Conservation (phyloP, 64 coral and sea anemone genomes). For the Hydrozoanthus tunicans region DNA sequence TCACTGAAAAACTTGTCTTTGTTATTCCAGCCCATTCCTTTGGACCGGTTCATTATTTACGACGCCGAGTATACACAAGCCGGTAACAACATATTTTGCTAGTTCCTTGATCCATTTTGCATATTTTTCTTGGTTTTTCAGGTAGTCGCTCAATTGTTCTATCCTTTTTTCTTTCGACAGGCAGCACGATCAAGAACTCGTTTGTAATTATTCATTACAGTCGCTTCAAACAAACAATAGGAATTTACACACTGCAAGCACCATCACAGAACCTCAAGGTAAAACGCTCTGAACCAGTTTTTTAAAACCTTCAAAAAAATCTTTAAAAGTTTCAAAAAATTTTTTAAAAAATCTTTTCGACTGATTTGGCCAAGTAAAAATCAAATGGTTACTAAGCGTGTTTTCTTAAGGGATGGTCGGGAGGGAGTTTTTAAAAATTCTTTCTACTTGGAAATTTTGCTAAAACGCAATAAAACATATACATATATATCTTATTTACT, state of each 20-base stretch:
- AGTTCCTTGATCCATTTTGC: neutral
- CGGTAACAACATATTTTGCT: slow-evolving; percentile 25
- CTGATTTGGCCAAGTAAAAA: too few relatives aligned
- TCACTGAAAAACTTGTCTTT: neutral
- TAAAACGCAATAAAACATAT: too few relatives aligned
- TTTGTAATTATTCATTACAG: slow-evolving; percentile 92
- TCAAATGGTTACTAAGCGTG: too few relatives aligned
- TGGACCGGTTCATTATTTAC: slow-evolving; percentile 90
- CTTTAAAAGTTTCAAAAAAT: too few relatives aligned
- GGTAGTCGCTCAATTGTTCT: neutral
- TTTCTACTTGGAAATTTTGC: too few relatives aligned
- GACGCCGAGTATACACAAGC: slow-evolving; percentile 87
- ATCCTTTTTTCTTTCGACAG: neutral
- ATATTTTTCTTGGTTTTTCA: neutral
- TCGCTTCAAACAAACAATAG: slow-evolving; percentile 90
- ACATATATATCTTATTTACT: too few relatives aligned
- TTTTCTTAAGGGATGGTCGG: too few relatives aligned
- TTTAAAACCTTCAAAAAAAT: too few relatives aligned
- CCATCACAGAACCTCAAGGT: slow-evolving; percentile 94
- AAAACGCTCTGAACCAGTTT: neutral
- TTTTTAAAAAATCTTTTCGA: too few relatives aligned
- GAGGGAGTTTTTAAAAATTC: too few relatives aligned
- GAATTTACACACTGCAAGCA: slow-evolving; percentile 81
- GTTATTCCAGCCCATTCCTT: slow-evolving; percentile 75
- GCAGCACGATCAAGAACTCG: slow-evolving; percentile 85